These are phyloP conservation scores for Sinotaia quadrata DNA, from an alignment of 2,888 invertebrate genomes.

Conservation along the genomic window DNA sequence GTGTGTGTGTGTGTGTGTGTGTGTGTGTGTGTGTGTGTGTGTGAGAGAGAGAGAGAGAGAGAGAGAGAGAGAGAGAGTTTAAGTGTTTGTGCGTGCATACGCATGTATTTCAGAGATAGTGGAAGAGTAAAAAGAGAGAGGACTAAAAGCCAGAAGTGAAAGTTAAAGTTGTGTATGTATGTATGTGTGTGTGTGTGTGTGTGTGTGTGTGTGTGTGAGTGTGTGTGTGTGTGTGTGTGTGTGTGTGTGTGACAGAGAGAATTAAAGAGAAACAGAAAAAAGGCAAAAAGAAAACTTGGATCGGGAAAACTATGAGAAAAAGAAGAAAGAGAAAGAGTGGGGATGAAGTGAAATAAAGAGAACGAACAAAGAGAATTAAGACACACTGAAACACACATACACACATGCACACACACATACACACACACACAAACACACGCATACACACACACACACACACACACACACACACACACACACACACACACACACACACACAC, in stretches of 20 bases:
- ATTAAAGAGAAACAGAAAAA: too few species aligned
- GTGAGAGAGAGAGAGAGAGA: slow-evolving; percentile 1
- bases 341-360: too few species aligned
- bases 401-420: neutral
- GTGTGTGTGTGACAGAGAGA: neutral
- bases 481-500: slow-evolving; percentile 13
- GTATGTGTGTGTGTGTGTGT: neutral
- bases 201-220: neutral
- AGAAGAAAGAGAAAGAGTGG: too few species aligned
- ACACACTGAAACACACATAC: neutral
- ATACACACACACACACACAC: slow-evolving; percentile 9
- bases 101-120: too few species aligned
- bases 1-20: neutral
- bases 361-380: too few species aligned
- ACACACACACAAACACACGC: too few species aligned
- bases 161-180: neutral
- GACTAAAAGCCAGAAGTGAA: too few species aligned
- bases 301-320: too few species aligned
- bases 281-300: too few species aligned
- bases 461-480: slow-evolving; percentile 17
- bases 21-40: neutral
- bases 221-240: neutral
- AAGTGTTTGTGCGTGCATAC: too few species aligned
- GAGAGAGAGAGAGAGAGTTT: neutral
- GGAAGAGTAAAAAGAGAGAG: too few species aligned